Base-by-base conservation (phyloP, 1,140 invertebrate genomes). In the Capitella teleta region DNA sequence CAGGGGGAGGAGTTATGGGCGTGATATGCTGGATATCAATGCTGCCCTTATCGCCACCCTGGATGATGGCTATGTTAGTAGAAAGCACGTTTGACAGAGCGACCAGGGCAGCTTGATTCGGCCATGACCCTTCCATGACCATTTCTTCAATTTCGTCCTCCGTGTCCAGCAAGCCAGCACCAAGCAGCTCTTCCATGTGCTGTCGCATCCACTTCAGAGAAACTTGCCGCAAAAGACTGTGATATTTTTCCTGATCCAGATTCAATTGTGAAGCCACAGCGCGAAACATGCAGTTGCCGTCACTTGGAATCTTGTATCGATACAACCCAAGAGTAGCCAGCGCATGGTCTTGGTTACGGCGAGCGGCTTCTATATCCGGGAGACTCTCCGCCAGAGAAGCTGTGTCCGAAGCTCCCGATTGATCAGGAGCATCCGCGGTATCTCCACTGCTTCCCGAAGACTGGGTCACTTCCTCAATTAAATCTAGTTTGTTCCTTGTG, bases 231-330 rank as follows among this genome's bases (percentile, higher is more conserved):
- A 45, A 10, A 10, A 45, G 5, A 8, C 16, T 16, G 21, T 45
- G 43, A n/a, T 45, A 21, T 25, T 28, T 10, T 18, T 24, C 23
- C 43, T 45, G 43, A 18, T 45, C 43, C 18, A 19, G 43, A 16
- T 28, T n/a, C 5, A 45, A 10, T 28, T 45, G 43, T 24, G 19
- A 19, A 4, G 43, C 43, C 10, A 45, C 43, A 4, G 43, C 43
- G 6, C 43, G 43, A 28, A 45, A 45, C 43, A 45, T 45, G 21
- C 43, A 45, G 43, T 45, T 45, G 43, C 43, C 43, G 23, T 45
- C 43, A 21, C 28, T 26, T 5, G 43, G 43, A 18, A 45, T 45
- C 10, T 26, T 24, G 43, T 26, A 45, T 21, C 43, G 43, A n/a
- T 45, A n/a, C 18, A 45, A 26, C 8, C 43, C 16, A 16, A 45